Base-by-base conservation (phyloP, 2,113 vertebrate genomes). In the Sturnira hondurensis region DNA sequence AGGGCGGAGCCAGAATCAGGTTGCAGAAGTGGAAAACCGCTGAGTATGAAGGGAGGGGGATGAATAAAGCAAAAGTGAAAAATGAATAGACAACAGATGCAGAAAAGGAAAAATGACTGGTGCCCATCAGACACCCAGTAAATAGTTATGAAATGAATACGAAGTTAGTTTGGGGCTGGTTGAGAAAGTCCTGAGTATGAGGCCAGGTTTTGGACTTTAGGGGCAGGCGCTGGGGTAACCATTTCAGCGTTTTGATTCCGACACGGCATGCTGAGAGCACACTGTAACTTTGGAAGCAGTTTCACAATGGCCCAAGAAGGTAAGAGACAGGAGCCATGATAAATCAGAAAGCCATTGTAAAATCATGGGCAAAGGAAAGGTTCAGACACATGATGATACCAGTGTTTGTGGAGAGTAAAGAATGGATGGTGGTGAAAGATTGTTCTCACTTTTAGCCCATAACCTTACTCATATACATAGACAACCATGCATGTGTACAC, bases 121-220 rank as follows among this genome's bases (percentile, higher is more conserved):
- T 73, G 38, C 63, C 92, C 33, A 74, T 36, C 77, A 74, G 65
- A 83, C 2, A 84, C 1, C 7, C 10, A 68, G n/a, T 83, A 96
- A 81, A 84, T 77, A 92, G 63, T 90, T 90, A 87, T 89, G 81
- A 81, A 96, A 88, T 81, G 56, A 88, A 93, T 67, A 50, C 61
- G 56, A 80, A 90, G 52, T 78, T 81, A 78, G 63, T 68, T 36
- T 41, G 31, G 78, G 12, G 47, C 10, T 24, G 52, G 10, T 71
- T 61, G 47, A 95, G 45, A 73, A 71, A 97, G 41, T 12, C 45
- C 24, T 63, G 65, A 85, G 38, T 22, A 41, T 61, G 36, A 84
- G 45, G 17, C 26, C 38, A 58, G 26, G 28, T 2, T 33, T 19
- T 91, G 78, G 14, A 36, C 15, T 90, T 82, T n/a, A 50, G 36